These are phyloP conservation scores for Cyphomyrus plagiostoma DNA, from an alignment of 2,113 vertebrate species.

Conservation along the genomic window DNA sequence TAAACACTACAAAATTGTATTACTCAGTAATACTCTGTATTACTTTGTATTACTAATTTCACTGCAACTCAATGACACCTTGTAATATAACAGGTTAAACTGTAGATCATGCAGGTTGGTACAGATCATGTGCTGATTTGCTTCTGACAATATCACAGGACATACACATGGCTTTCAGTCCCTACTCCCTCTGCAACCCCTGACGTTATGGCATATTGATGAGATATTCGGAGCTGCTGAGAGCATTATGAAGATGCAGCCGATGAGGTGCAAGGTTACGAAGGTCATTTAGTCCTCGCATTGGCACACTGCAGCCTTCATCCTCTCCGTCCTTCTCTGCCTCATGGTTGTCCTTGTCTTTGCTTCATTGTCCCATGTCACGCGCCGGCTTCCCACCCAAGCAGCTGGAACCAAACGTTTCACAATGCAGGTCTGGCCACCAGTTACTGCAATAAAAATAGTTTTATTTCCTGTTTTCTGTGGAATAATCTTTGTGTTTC, in stretches of 20 bases:
- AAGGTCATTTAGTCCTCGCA: constrained; percentile 61
- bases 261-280: constrained; percentile 59
- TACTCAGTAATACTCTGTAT: neutral
- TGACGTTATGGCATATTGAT: constrained; percentile 35
- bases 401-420: constrained; percentile 64
- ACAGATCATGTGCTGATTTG: neutral
- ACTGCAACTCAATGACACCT: neutral
- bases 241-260: constrained; percentile 67
- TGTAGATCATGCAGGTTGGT: neutral
- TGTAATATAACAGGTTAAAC: neutral
- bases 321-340: constrained; percentile 76
- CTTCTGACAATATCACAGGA: neutral
- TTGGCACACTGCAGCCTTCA: constrained; percentile 76
- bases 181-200: neutral
- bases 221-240: constrained; percentile 62
- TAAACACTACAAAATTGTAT: neutral
- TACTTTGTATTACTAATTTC: neutral
- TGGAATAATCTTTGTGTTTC: neutral
- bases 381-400: constrained; percentile 64
- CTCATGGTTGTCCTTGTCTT: constrained; percentile 81
- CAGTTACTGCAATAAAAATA: neutral
- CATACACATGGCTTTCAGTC: neutral
- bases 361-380: constrained; percentile 88
- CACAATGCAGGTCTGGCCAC: constrained; percentile 58
- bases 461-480: neutral